These are phyloP conservation scores for Helarctos malayanus DNA, from an alignment of 2,797 vertebrate genomes.

Conservation along the genomic window DNA sequence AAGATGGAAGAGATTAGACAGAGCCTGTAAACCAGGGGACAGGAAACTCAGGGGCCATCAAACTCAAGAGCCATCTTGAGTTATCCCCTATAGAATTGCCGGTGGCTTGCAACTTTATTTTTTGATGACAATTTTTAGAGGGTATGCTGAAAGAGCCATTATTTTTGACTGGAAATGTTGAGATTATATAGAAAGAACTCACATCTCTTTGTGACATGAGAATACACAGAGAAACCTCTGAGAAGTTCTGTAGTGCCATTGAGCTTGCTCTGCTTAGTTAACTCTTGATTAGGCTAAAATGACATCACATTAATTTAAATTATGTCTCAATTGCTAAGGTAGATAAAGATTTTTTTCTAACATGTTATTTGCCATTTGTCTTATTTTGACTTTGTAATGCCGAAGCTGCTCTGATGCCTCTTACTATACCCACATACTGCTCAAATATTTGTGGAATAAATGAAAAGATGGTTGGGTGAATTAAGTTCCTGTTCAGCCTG, in stretches of 20 bases:
- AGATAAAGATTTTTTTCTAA: slow-evolving; percentile 18
- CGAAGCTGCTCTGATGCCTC: neutral
- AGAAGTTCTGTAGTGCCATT: neutral
- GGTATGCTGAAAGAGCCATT: neutral
- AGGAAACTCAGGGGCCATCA: neutral
- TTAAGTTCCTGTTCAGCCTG: neutral
- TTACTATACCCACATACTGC: neutral
- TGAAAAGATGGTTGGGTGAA: neutral
- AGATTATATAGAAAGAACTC: neutral
- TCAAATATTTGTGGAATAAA: slow-evolving; percentile 9
- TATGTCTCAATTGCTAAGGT: neutral
- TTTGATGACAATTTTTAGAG: slow-evolving; percentile 22
- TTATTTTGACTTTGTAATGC: neutral
- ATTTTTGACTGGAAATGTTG: neutral
- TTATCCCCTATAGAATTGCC: neutral
- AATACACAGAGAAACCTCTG: neutral
- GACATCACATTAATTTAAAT: slow-evolving; percentile 48
- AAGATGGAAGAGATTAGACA: neutral
- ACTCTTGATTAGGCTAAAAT: slow-evolving; percentile 42
- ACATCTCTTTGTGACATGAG: neutral
- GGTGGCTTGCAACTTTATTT: neutral
- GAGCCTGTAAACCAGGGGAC: neutral
- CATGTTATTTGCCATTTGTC: neutral
- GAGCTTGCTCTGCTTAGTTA: neutral
- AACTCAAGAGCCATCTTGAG: neutral